Evolutionary conservation across 2,888 invertebrate genomes (phyloP).

Genomic region (Eretmocerus hayati): DNA sequence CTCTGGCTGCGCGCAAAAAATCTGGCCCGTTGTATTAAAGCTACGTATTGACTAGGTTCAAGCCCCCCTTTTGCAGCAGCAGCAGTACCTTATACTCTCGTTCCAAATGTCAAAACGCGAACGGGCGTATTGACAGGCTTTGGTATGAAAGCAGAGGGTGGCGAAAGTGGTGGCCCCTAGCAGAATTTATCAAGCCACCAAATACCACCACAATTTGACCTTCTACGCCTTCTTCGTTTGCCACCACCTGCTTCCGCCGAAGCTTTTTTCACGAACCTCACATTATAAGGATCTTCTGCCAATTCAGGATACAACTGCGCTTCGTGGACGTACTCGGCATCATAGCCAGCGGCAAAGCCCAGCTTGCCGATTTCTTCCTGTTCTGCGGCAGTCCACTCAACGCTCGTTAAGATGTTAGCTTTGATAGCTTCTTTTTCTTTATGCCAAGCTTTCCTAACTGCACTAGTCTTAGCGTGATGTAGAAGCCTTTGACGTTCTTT

Average conservation of each 20-base stretch:
- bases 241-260: constrained; percentile 54
- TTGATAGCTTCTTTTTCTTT: constrained; percentile 80
- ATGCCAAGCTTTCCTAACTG: constrained; percentile 88
- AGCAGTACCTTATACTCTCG: neutral
- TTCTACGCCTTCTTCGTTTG: constrained; percentile 63
- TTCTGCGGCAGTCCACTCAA: constrained; percentile 84
- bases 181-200: constrained; percentile 50
- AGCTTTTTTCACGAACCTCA: constrained; percentile 79
- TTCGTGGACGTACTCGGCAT: constrained; percentile 87
- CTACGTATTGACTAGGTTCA: constrained; percentile 47
- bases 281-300: constrained; percentile 93
- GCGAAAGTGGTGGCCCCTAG: constrained; percentile 27
- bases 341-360: constrained; percentile 78
- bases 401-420: constrained; percentile 65
- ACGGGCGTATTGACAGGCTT: constrained; percentile 13
- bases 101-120: too few relatives aligned
- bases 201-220: constrained; percentile 52
- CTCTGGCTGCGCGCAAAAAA: neutral
- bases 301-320: constrained; percentile 84
- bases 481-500: constrained; percentile 83
- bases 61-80: constrained; percentile 29
- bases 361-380: constrained; percentile 80
- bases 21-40: too few relatives aligned
- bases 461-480: constrained; percentile 82
- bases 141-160: constrained; percentile 48